Evolutionary conservation across 2,888 invertebrate genomes (phyloP), one percentile per base, ranked within the genome.

Genomic region (Odontocolon sp.): DNA sequence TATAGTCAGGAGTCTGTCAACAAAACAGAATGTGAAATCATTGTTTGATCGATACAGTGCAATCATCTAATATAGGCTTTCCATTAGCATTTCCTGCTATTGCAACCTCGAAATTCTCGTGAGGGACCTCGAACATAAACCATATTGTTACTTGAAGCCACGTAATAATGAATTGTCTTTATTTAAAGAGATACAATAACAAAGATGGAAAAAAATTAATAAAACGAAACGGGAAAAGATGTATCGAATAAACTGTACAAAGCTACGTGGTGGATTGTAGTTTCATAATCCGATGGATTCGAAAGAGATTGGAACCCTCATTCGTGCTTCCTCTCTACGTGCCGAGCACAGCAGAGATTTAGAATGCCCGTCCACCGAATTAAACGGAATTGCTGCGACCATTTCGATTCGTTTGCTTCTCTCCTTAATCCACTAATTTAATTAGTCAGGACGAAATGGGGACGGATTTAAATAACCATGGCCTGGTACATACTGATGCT

Each of bases 361-460:
- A 63, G 50, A 31, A 54, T 38, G 36, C 26, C 6, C 26, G 26
- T 40, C 50, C 42, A 11, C 47, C 42, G 72, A 72, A 72, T 68
- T 77, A 36, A 77, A 72, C 63, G 38, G 36, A 56, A 63, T 61
- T 63, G 47, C 26, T 57, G 33, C 23, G n/a, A n/a, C 57, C 42
- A 61, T 63, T 77, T 72, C 64, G 64, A 77, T 77, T 72, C 68
- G 68, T 68, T 72, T 69, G 47, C 56, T 56, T 36, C 38, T 23
- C 45, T 23, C 64, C 64, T 77, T 77, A 72, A 77, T 77, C 72
- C 72, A 52, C 38, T 77, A 72, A 77, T 77, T 72, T 72, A 68
- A 77, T 77, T 72, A 77, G 57, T 28, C 14, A 36, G 36, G 9
- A 9, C 31, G 9, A 4, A 47, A 38, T 5, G 36, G 50, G 26